Conservation (phyloP, 1,140 invertebrate species). For the Drosophila sp. region DNA sequence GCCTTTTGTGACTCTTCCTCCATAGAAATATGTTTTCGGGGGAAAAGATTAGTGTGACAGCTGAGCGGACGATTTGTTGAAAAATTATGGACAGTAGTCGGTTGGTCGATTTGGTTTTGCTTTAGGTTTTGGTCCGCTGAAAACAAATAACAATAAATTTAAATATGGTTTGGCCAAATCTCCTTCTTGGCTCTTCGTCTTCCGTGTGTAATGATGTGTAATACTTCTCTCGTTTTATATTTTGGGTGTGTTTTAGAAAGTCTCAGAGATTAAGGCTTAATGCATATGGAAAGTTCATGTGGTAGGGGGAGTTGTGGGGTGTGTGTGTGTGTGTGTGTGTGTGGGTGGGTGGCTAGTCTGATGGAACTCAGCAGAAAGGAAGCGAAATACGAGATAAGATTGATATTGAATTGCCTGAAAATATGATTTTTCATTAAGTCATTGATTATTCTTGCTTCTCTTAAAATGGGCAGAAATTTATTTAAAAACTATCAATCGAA, state of each 20-base stretch:
- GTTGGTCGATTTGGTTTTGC: background rate
- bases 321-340: too few species aligned
- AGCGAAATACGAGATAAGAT: constrained; percentile 16
- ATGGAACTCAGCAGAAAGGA: background rate
- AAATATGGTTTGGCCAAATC: constrained; percentile 37
- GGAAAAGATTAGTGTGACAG: constrained; percentile 76
- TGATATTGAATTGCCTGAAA: background rate
- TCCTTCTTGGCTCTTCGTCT: constrained; percentile 24
- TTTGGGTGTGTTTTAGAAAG: constrained; percentile 47
- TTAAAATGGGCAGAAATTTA: too few species aligned
- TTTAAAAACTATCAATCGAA: too few species aligned
- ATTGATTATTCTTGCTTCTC: too few species aligned
- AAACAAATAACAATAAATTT: constrained; percentile 69
- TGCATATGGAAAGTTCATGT: constrained; percentile 41
- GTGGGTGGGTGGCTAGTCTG: background rate
- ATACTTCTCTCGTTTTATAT: constrained; percentile 20
- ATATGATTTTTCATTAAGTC: background rate
- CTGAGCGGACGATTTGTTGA: constrained; percentile 79
- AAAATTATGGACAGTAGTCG: constrained; percentile 80
- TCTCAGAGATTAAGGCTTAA: constrained; percentile 45
- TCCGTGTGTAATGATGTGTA: constrained; percentile 43
- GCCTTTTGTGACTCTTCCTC: background rate
- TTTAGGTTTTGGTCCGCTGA: constrained; percentile 29
- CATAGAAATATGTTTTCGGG: constrained; percentile 7
- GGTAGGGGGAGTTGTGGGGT: background rate